Evolutionary conservation across 2,113 vertebrate species (phyloP), one percentile per base, ranked within the genome.

Genomic region (Neomonachus schauinslandi): DNA sequence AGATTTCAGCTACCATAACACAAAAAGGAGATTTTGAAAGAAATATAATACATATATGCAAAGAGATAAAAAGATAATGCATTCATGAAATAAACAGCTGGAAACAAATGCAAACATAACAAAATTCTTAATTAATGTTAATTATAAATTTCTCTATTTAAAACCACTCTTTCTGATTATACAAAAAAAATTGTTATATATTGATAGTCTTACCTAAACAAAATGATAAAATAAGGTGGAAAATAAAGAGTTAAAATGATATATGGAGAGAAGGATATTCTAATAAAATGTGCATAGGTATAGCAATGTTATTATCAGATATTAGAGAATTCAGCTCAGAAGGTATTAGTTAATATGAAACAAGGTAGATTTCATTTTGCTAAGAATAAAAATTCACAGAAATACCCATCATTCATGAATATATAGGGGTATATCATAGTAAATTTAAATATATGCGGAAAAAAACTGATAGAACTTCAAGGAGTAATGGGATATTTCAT

Each of bases 91-190:
- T 9, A 89, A 61, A 82, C 3, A 61, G 14, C 2, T 39, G 49
- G 16, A 94, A 76, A 67, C 1, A 63, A 84, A 91, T 77, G 7
- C 3, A 88, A 65, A 81, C 2, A 49, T 33, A 80, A 24, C 2
- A 76, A 71, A 63, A 81, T 51, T 77, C 36, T 85, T 24, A 69
- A 33, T 39, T 90, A 57, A 36, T 69, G 5, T 7, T 63, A 67
- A 72, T 87, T 49, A 55, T 76, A 77, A n/a, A 69, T 82, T 94
- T 82, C 19, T 91, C 13, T 72, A 49, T 51, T 90, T 88, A 65
- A 95, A 80, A 82, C 74, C 2, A 55, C 4, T 42, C 3, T 57
- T 76, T 95, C 4, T 72, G 2, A 67, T 19, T 55, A 10, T 4
- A 51, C 5, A 59, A 71, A 85, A 21, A 31, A 13, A 26, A 36